Conservation (phyloP, 2,888 invertebrate genomes). For the Exephanes ischioxanthus region DNA sequence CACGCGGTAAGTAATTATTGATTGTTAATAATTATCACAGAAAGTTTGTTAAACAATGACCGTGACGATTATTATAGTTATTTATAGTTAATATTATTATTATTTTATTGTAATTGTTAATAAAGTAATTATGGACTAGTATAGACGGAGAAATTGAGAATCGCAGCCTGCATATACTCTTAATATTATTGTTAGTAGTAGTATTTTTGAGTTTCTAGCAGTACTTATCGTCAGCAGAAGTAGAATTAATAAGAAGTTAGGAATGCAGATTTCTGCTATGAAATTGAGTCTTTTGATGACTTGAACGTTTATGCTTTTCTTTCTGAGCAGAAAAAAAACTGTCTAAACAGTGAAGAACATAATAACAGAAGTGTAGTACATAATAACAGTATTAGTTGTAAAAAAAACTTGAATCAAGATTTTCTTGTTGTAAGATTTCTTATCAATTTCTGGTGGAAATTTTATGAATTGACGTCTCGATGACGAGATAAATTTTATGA, state of each 20-base stretch:
- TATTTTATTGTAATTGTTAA: conserved; percentile 34
- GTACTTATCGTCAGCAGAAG: conserved; percentile 45
- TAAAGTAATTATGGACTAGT: conserved; percentile 49
- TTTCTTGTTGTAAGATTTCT: background rate
- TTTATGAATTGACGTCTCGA: background rate
- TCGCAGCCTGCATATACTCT: conserved; percentile 57
- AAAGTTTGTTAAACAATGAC: conserved; percentile 84
- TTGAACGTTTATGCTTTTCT: background rate
- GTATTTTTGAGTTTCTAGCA: conserved; percentile 33
- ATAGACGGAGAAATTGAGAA: conserved; percentile 70
- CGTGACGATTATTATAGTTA: conserved; percentile 75
- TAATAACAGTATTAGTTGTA: background rate
- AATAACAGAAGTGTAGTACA: background rate
- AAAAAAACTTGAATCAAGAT: background rate
- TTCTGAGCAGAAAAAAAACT: background rate
- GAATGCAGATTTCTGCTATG: conserved; percentile 12
- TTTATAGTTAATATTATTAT: conserved; percentile 47
- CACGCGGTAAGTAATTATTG: conserved; percentile 78
- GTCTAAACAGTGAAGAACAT: background rate
- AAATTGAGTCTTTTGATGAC: conserved; percentile 18
- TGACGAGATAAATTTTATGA: background rate
- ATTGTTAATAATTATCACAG: conserved; percentile 85
- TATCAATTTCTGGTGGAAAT: background rate
- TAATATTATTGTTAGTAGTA: conserved; percentile 44
- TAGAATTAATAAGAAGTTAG: conserved; percentile 35